Base-by-base conservation (phyloP, 2,797 vertebrate species). In the Acrocephalus scirpaceus region DNA sequence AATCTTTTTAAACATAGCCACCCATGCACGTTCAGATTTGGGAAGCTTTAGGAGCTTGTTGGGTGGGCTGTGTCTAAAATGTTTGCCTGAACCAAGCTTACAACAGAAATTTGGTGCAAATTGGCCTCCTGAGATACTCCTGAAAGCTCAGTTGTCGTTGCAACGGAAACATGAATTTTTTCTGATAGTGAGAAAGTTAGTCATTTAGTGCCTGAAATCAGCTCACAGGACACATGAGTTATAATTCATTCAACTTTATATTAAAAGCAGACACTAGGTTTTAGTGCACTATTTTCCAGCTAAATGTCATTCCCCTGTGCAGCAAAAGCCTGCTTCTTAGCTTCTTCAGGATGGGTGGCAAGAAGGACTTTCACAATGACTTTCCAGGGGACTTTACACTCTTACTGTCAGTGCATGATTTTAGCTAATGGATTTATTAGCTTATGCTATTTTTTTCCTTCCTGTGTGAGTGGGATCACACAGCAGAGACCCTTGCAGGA, bases 371-470 rank as follows among this genome's bases (percentile, higher is more conserved):
- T 82, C 61, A 70, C 53, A 72, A 66, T 32, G 10, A 42, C 56
- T 82, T 87, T 62, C 42, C 29, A 75, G 90, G 58, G 67, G 34
- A 34, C 65, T 44, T 6, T 12, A 7, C 5, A 9, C 20, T 92
- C 57, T 79, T 76, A 76, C n/a, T 84, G 26, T 47, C 72, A 79
- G 27, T 66, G 44, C 51, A 44, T 83, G 30, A 90, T 86, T 86
- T 89, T 91, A 93, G 47, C 56, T 86, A 54, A 75, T 89, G 71
- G 51, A 21, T 61, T 87, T 87, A 69, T 79, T 92, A 92, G 14
- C n/a, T 84, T 74, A 66, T 45, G 38, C 20, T 36, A 4, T 4
- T 50, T 81, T 85, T 72, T 85, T 62, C 42, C 23, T 75, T 51
- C 66, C 60, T 81, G 4, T 60, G 20, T 80, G 48, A 80, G 36